These are phyloP conservation scores for Balearica regulorum DNA, from an alignment of 2,797 vertebrate genomes.

Conservation along the genomic window DNA sequence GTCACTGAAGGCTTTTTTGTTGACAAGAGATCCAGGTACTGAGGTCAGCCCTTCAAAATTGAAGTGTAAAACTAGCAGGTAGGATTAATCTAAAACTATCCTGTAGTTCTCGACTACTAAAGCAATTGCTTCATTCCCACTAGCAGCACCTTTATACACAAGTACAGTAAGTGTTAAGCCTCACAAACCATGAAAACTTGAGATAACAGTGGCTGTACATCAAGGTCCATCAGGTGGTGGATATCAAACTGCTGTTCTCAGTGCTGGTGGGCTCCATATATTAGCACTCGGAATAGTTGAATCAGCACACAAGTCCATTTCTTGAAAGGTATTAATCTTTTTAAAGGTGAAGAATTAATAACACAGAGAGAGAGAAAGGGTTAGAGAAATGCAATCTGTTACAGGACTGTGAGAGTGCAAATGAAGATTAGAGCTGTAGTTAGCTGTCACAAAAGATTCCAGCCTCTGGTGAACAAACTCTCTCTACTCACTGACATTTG, in stretches of 20 bases:
- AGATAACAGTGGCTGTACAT: conserved; percentile 63
- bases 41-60: conserved; percentile 3
- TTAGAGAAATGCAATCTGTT: conserved; percentile 43
- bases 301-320: conserved; percentile 72
- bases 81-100: conserved; percentile 53
- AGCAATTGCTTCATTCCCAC: conserved; percentile 45
- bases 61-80: conserved; percentile 1
- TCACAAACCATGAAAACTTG: conserved; percentile 56
- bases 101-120: conserved; percentile 37
- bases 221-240: conserved; percentile 62
- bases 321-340: conserved; percentile 69
- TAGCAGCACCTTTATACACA: conserved; percentile 34
- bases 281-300: conserved; percentile 72
- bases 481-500: conserved; percentile 19
- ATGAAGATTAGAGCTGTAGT: conserved; percentile 61
- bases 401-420: conserved; percentile 51
- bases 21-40: conserved; percentile 3
- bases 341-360: conserved; percentile 67
- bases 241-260: conserved; percentile 66
- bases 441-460: conserved; percentile 48
- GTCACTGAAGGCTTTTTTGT: conserved; percentile 8
- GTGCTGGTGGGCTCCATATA: conserved; percentile 58
- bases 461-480: conserved; percentile 36
- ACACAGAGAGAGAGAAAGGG: conserved; percentile 36
- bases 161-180: conserved; percentile 63